Percentiles rank a stretch among this genome's conserved stretches.
Evolutionary conservation across 2,113 vertebrate genomes (phyloP).

Genomic region (Cnemophilus loriae): DNA sequence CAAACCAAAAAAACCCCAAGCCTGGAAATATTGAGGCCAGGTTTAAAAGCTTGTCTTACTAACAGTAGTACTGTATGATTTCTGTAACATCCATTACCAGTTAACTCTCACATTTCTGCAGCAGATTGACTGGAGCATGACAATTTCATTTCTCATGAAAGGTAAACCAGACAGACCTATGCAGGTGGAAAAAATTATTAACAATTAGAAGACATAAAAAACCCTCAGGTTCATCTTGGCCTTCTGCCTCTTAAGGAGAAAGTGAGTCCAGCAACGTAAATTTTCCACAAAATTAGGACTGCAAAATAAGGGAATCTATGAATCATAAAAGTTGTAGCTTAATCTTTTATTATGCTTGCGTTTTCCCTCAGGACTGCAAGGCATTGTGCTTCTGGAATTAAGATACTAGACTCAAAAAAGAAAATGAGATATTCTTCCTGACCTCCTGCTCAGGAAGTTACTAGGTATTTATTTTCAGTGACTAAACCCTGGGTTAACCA

Average conservation of each 20-base stretch:
- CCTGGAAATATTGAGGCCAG: not conserved
- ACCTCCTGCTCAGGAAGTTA: not conserved
- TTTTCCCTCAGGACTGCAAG: not conserved
- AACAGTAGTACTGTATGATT: not conserved
- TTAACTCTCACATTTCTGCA: not conserved
- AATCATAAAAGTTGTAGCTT: not conserved
- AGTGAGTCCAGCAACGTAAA: not conserved
- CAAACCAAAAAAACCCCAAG: not conserved
- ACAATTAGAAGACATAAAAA: not conserved
- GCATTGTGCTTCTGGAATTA: not conserved
- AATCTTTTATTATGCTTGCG: not conserved
- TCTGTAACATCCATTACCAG: not conserved
- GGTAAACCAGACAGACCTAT: not conserved
- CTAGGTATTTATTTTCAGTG: not conserved
- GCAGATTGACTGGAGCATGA: not conserved
- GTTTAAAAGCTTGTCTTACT: not conserved
- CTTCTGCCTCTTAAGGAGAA: not conserved
- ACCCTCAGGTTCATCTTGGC: not conserved
- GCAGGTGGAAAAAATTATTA: not conserved
- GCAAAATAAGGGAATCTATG: not conserved
- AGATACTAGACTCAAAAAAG: not conserved
- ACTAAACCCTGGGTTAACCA: not conserved
- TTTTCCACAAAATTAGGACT: not conserved
- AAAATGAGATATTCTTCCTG: constrained; percentile 1
- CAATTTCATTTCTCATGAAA: not conserved